Percentiles rank a stretch among this genome's conserved stretches.
Conservation (phyloP, 2,113 vertebrate species). For the Burhinus bistriatus region DNA sequence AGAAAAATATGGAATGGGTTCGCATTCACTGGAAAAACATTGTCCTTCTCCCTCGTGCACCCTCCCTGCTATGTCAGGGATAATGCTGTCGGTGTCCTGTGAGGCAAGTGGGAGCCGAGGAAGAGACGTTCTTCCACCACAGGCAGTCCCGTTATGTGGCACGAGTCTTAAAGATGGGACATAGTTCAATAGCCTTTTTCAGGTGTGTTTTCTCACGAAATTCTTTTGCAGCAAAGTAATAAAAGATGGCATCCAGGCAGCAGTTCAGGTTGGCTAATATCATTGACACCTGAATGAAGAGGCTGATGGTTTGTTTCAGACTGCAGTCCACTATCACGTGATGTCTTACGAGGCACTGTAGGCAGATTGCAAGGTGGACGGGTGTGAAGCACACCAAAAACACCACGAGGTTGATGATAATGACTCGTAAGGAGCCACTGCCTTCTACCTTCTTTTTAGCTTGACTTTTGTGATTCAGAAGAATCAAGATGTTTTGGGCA, state of each 20-base stretch:
- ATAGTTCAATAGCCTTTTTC: neutral
- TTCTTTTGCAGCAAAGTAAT: slow-evolving; percentile 86
- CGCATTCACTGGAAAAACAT: neutral
- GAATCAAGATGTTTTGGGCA: slow-evolving; percentile 69
- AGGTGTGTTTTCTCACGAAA: slow-evolving; percentile 57
- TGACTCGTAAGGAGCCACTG: slow-evolving; percentile 74
- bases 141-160: neutral
- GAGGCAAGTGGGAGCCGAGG: neutral
- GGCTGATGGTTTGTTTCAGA: slow-evolving; percentile 69
- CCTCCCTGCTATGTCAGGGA: neutral
- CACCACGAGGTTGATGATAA: slow-evolving; percentile 79
- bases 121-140: neutral
- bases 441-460: neutral
- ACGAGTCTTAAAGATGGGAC: neutral
- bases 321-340: slow-evolving; percentile 72
- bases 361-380: slow-evolving; percentile 80
- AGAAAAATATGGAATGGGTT: neutral
- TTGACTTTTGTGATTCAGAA: slow-evolving; percentile 12
- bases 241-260: slow-evolving; percentile 89
- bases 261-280: slow-evolving; percentile 87
- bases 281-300: slow-evolving; percentile 84
- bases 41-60: neutral
- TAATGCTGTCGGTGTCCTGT: neutral
- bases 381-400: slow-evolving; percentile 89
- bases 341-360: slow-evolving; percentile 89